Evolutionary conservation across 2,113 vertebrate species (phyloP).

Genomic region (Vombatus ursinus): DNA sequence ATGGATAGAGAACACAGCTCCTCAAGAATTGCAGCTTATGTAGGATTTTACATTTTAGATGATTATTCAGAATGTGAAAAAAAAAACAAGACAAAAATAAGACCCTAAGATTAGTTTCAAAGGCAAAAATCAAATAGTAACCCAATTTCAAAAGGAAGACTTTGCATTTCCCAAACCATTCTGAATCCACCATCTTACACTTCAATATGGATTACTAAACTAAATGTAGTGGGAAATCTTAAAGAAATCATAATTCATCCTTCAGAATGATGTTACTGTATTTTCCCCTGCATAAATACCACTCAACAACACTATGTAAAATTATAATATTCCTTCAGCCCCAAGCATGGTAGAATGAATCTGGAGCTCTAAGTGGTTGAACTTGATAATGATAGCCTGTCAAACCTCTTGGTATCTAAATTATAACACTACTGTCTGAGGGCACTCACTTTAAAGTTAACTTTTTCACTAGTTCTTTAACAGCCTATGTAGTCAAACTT

Average conservation of each 20-base stretch:
- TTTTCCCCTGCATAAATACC: not conserved
- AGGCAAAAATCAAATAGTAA: slow-evolving; percentile 25
- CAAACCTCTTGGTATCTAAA: slow-evolving; percentile 15
- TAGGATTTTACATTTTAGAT: not conserved
- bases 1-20: not conserved
- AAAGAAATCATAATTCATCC: not conserved
- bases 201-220: not conserved
- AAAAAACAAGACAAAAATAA: not conserved
- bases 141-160: not conserved
- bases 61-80: slow-evolving; percentile 24
- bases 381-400: not conserved
- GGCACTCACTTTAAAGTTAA: not conserved
- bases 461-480: not conserved
- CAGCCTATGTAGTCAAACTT: not conserved
- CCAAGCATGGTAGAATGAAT: not conserved
- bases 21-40: not conserved
- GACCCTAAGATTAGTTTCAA: slow-evolving; percentile 1
- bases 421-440: not conserved
- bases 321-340: not conserved
- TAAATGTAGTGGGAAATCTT: not conserved
- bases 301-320: not conserved
- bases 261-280: not conserved
- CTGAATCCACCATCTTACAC: not conserved
- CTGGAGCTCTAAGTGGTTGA: not conserved
- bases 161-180: not conserved